Conservation (phyloP, 2,888 invertebrate genomes). For the Drosophila cognata region DNA sequence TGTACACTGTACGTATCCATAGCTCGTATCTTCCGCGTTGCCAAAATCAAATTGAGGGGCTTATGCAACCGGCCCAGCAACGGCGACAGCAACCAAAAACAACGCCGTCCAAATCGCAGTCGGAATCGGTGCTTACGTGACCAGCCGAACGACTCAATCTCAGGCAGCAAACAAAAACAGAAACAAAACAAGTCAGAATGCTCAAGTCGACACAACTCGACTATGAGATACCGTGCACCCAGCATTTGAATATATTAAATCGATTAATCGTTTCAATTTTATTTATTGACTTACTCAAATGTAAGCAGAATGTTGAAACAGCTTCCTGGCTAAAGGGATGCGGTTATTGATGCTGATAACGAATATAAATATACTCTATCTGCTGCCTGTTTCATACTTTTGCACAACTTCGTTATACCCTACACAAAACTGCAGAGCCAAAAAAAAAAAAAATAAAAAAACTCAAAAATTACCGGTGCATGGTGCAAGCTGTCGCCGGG, state of each 20-base stretch:
- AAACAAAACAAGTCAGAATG: not conserved
- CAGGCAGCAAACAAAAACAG: constrained; percentile 33
- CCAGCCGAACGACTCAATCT: constrained; percentile 65
- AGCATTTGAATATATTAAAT: not conserved
- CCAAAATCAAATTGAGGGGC: constrained; percentile 69
- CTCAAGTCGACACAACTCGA: not conserved
- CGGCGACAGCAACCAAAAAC: constrained; percentile 24
- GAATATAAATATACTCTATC: not conserved
- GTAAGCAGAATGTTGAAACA: not conserved
- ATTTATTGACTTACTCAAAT: not conserved
- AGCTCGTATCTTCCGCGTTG: constrained; percentile 66
- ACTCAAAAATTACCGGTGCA: constrained; percentile 56
- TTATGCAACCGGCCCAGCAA: constrained; percentile 64
- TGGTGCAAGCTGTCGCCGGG: constrained; percentile 53
- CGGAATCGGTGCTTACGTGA: constrained; percentile 72
- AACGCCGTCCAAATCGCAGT: constrained; percentile 49
- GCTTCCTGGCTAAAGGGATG: not conserved
- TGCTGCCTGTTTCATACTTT: not conserved
- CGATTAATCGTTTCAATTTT: not conserved
- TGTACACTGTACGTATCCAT: constrained; percentile 24
- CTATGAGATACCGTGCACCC: not conserved
- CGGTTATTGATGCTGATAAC: not conserved
- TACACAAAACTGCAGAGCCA: not conserved
- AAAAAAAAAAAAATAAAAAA: not conserved
- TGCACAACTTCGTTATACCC: not conserved